A percentile compares a stretch with the other conserved stretches of the same genome.
These are phyloP conservation scores for Hesperophylax magnus DNA, from an alignment of 1,140 invertebrate genomes.

Conservation along the genomic window DNA sequence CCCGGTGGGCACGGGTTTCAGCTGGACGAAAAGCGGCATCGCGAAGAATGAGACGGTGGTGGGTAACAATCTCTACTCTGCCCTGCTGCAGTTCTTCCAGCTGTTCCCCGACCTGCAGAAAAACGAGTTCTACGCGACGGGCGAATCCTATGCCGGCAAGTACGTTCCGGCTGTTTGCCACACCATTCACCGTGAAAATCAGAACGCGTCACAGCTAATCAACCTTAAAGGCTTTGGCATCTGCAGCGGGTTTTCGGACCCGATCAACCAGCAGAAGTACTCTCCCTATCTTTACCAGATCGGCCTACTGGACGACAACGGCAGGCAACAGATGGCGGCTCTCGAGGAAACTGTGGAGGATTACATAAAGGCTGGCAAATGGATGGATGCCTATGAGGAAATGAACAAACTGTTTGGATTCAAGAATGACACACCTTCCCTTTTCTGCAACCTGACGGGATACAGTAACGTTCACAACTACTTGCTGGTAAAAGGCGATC, in stretches of 20 bases:
- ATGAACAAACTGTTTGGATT: conserved; percentile 84
- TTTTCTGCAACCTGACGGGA: conserved; percentile 86
- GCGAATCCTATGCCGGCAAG: conserved; percentile 91
- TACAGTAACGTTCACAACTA: conserved; percentile 87
- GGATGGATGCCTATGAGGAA: conserved; percentile 76
- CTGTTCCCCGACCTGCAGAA: conserved; percentile 78
- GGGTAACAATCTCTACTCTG: conserved; percentile 77
- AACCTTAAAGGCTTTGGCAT: conserved; percentile 85
- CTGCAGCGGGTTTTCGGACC: conserved; percentile 89
- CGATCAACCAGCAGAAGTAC: conserved; percentile 83
- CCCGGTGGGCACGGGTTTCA: conserved; percentile 87
- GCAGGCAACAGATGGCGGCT: conserved; percentile 73
- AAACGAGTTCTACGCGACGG: conserved; percentile 84
- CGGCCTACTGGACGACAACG: conserved; percentile 82
- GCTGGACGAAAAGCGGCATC: conserved; percentile 80
- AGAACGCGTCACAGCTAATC: conserved; percentile 71
- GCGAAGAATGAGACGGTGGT: conserved; percentile 77
- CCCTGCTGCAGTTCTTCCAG: conserved; percentile 80
- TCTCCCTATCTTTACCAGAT: conserved; percentile 87
- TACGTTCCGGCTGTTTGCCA: conserved; percentile 86
- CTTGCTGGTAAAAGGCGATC: conserved; percentile 71
- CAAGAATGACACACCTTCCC: conserved; percentile 72
- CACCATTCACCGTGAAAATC: conserved; percentile 79
- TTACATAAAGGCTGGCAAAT: conserved; percentile 76
- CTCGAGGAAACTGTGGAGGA: conserved; percentile 72